These are phyloP conservation scores for Cossypha polioptera DNA, from an alignment of 2,797 vertebrate genomes.

Conservation along the genomic window DNA sequence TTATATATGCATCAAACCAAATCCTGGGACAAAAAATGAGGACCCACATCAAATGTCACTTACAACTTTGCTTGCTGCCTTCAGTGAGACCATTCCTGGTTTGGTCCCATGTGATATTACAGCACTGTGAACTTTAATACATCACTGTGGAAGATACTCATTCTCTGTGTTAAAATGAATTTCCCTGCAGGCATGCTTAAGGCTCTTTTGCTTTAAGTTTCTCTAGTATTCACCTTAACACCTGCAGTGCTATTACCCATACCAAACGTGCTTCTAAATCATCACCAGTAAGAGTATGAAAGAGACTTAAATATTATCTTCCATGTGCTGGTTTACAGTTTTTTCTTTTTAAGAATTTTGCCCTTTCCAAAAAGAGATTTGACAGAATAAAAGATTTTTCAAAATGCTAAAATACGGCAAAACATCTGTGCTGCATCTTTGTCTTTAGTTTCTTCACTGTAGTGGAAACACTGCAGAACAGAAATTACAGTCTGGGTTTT, in stretches of 20 bases:
- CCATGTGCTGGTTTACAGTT: neutral
- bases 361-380: neutral
- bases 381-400: neutral
- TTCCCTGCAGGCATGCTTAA: conserved; percentile 13
- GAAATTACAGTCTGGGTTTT: neutral
- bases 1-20: neutral
- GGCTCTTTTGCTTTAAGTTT: conserved; percentile 19
- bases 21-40: neutral
- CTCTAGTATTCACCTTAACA: neutral
- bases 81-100: neutral
- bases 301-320: neutral
- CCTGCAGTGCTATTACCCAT: neutral
- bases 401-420: neutral
- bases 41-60: neutral
- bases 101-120: neutral
- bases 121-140: neutral
- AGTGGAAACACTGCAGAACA: neutral
- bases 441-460: neutral
- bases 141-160: neutral
- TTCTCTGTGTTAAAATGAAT: neutral
- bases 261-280: neutral
- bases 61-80: neutral
- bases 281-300: neutral
- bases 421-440: neutral
- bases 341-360: neutral